A percentile compares a stretch with the other conserved stretches of the same genome.
phyloP scores from a whole-genome alignment of 2,797 vertebrate species.

The Discoglossus pictus region DNA sequence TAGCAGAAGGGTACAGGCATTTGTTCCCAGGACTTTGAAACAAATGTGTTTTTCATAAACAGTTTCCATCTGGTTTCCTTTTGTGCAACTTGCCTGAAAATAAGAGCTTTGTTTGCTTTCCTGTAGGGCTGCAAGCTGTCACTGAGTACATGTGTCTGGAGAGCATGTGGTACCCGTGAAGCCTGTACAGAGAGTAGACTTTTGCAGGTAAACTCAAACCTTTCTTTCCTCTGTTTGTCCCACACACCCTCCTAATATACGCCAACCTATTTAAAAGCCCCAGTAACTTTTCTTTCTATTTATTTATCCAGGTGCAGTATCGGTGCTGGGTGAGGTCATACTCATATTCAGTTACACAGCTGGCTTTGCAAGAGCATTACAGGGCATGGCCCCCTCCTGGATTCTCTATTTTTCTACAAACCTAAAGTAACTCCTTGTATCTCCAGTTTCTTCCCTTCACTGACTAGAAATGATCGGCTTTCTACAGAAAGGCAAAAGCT shows the following conservation, averaged over 20 bases:
- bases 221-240: slow-evolving; percentile 30
- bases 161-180: slow-evolving; percentile 27
- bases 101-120: slow-evolving; percentile 24
- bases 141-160: slow-evolving; percentile 21
- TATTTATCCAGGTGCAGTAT: slow-evolving; percentile 42
- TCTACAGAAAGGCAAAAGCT: neutral
- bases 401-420: neutral
- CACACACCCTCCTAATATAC: slow-evolving; percentile 34
- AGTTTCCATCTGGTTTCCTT: slow-evolving; percentile 45
- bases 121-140: slow-evolving; percentile 44
- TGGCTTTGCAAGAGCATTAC: slow-evolving; percentile 18
- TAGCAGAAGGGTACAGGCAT: neutral
- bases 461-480: neutral
- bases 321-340: slow-evolving; percentile 41
- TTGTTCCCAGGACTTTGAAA: slow-evolving; percentile 11
- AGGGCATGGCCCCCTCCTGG: slow-evolving; percentile 3
- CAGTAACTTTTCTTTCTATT: slow-evolving; percentile 18
- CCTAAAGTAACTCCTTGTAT: neutral
- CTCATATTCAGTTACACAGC: slow-evolving; percentile 42
- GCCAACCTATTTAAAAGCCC: slow-evolving; percentile 14
- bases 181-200: slow-evolving; percentile 17
- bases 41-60: slow-evolving; percentile 38
- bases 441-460: neutral
- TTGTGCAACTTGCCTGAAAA: slow-evolving; percentile 24
- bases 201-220: slow-evolving; percentile 43